phyloP scores from a whole-genome alignment of 2,113 vertebrate genomes.

The Actenoides lindsayi region DNA sequence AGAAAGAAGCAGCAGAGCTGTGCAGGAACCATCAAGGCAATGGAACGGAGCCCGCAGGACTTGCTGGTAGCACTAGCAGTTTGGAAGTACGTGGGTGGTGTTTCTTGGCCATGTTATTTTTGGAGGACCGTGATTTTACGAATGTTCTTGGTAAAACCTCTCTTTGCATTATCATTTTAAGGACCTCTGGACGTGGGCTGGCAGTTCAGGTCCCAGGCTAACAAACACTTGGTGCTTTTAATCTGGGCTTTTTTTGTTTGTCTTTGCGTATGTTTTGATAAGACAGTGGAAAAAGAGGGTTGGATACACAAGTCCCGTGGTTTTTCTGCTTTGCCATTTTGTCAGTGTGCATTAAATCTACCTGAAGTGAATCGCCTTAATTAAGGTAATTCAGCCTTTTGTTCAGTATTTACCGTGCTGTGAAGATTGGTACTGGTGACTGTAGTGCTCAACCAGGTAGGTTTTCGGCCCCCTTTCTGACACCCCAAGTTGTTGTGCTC shows the following conservation, averaged over 20 bases:
- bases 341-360: neutral
- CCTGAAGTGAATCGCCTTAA: neutral
- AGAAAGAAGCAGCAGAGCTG: neutral
- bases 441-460: neutral
- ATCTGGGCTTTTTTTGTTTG: neutral
- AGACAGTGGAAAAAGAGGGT: neutral
- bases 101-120: neutral
- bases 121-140: neutral
- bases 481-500: accelerated
- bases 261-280: neutral
- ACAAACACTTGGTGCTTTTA: neutral
- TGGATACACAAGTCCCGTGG: neutral
- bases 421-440: neutral
- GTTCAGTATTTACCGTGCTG: neutral
- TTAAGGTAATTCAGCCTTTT: neutral
- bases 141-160: neutral
- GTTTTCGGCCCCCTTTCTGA: neutral
- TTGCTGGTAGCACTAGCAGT: neutral
- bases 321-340: neutral
- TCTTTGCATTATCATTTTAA: neutral
- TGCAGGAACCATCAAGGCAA: neutral
- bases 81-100: neutral
- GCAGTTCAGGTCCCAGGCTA: neutral
- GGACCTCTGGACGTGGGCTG: neutral
- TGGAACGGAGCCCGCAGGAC: neutral